A percentile compares a stretch with the other conserved stretches of the same genome.
Evolutionary conservation across 2,797 vertebrate genomes (phyloP).

Genomic region (Amphiprion clarkii): DNA sequence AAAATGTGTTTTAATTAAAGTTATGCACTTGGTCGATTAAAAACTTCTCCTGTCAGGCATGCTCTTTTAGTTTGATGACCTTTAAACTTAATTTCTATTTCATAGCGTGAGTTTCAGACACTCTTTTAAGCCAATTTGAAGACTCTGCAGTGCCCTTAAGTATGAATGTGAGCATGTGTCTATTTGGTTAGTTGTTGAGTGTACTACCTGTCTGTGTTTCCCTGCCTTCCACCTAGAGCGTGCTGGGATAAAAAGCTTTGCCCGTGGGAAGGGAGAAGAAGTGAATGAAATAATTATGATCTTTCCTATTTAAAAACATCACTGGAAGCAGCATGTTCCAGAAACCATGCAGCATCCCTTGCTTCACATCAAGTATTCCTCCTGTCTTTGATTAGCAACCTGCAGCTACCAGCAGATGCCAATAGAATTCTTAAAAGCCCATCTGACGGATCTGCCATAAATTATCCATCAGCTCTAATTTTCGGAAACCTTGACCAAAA

Average conservation of each 20-base stretch:
- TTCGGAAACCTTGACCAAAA: background rate
- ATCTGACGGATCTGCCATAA: constrained; percentile 35
- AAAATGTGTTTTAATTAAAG: constrained; percentile 1
- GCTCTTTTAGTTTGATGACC: background rate
- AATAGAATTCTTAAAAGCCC: constrained; percentile 36
- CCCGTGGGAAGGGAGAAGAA: constrained; percentile 19
- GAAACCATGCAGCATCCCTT: constrained; percentile 11
- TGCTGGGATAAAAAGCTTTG: constrained; percentile 25
- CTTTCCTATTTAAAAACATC: constrained; percentile 34
- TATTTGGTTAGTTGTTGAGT: constrained; percentile 26
- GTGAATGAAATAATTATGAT: constrained; percentile 58
- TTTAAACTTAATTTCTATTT: constrained; percentile 13
- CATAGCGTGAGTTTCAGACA: background rate
- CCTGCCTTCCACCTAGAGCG: background rate
- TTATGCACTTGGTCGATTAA: background rate
- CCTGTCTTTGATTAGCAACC: constrained; percentile 37
- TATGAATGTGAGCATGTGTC: constrained; percentile 32
- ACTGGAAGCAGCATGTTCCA: background rate
- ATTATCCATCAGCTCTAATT: constrained; percentile 53
- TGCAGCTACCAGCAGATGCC: constrained; percentile 33
- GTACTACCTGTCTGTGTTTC: constrained; percentile 7
- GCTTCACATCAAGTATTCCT: constrained; percentile 18
- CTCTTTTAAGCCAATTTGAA: background rate
- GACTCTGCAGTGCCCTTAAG: constrained; percentile 6
- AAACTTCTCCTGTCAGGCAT: background rate